phyloP scores from a whole-genome alignment of 1,140 invertebrate species.

The Sitodiplosis mosellana region DNA sequence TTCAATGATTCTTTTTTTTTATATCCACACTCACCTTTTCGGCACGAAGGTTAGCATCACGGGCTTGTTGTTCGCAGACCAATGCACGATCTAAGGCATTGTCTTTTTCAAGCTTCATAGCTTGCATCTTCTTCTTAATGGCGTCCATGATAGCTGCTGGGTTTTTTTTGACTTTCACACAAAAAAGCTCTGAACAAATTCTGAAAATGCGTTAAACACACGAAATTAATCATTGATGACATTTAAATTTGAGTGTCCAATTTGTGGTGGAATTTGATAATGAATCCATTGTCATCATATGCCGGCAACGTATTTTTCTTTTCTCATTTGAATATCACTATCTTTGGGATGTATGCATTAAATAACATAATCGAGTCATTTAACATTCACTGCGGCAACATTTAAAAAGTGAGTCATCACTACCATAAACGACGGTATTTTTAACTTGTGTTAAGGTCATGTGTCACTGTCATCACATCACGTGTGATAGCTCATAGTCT shows the following conservation, averaged over 20 bases:
- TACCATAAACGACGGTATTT: no score
- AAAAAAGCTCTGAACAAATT: neutral
- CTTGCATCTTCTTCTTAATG: constrained; percentile 99
- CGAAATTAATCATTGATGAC: neutral
- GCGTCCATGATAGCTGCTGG: constrained; percentile 62
- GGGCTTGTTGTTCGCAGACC: constrained; percentile 81
- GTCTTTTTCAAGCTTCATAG: constrained; percentile 99
- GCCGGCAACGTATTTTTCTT: no score
- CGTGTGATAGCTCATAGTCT: no score
- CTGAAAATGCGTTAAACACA: neutral
- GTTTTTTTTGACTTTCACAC: neutral
- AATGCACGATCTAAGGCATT: constrained; percentile 88
- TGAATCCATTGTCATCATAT: no score
- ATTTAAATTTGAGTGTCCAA: neutral
- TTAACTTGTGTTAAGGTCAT: no score
- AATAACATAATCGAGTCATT: no score
- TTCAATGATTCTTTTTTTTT: neutral
- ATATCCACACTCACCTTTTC: constrained; percentile 76
- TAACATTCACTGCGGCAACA: no score
- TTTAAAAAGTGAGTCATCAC: no score
- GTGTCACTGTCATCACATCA: no score
- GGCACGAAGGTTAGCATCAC: constrained; percentile 80
- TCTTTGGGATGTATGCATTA: no score
- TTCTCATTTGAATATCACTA: no score
- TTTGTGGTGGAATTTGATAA: no score